Evolutionary conservation across 2,113 vertebrate species (phyloP).

Genomic region (Hippocampus comes): DNA sequence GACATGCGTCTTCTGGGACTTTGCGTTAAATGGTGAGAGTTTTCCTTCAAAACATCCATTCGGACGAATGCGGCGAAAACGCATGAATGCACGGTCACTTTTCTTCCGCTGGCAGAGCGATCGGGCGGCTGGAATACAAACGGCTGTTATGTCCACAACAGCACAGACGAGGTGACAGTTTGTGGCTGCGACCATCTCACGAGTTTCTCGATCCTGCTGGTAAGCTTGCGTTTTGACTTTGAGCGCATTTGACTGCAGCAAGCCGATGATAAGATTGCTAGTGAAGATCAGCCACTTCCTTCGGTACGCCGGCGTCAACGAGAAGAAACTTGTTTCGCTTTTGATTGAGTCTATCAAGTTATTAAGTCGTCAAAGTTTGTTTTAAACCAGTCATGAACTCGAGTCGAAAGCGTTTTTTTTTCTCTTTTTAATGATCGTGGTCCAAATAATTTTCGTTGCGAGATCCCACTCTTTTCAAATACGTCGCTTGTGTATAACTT

Average conservation of each 20-base stretch:
- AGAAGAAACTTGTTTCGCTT: too few species aligned
- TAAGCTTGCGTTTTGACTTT: conserved; percentile 47
- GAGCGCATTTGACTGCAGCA: background rate
- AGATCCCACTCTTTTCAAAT: too few species aligned
- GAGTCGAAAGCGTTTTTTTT: too few species aligned
- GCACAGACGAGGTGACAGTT: conserved; percentile 74
- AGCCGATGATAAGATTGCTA: background rate
- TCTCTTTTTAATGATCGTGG: too few species aligned
- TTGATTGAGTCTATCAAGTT: too few species aligned
- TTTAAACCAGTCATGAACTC: too few species aligned
- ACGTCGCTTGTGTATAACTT: background rate
- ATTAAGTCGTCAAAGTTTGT: too few species aligned
- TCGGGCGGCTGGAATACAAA: conserved; percentile 83
- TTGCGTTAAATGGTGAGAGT: conserved; percentile 80
- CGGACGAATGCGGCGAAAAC: background rate
- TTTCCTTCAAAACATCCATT: background rate
- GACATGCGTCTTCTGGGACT: conserved; percentile 88
- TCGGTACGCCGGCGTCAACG: too few species aligned
- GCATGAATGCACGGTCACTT: background rate
- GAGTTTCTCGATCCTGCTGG: conserved; percentile 89
- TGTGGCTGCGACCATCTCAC: conserved; percentile 93
- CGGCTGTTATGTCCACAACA: conserved; percentile 79
- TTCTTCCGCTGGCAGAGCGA: conserved; percentile 64
- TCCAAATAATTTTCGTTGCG: too few species aligned
- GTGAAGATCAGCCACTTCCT: too few species aligned